Base-by-base conservation (phyloP, 1,140 invertebrate species). In the Melitaea cinxia region DNA sequence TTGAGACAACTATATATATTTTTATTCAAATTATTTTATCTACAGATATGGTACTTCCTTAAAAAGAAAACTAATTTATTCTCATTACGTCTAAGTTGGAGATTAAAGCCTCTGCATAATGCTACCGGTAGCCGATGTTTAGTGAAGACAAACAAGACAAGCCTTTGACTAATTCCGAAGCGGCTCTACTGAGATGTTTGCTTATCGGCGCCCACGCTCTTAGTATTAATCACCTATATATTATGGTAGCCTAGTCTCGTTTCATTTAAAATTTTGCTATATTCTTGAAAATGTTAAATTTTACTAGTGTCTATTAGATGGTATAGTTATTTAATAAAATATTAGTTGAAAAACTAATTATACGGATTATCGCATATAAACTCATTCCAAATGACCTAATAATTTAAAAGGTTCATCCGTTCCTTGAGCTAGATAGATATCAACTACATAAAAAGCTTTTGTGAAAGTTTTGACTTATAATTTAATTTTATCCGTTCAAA, bases 81-180 rank as follows among this genome's bases (percentile, higher is more conserved):
- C 21, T n/a, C 10, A 47, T n/a, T n/a, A 12, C 19, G 12, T 7
- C 42, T 23, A 49, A 45, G n/a, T 17, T 12, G 12, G 10, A 64
- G 23, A 23, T 37, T 33, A 50, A 62, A 42, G n/a, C n/a, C 37
- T 42, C 37, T 9, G 15, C 10, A 42, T 2, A 45, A 45, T 10
- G 2, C 42, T 12, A 47, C 57, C 68, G 63, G 68, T 65, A 70
- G 68, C 59, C 57, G 39, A 12, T 19, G 45, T 70, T 65, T 70
- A 53, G 52, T 65, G 35, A 58, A 45, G 33, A 49, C 58, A 70
- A 70, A 70, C 62, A 70, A 28, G 39, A 47, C 26, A 39, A n/a
- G n/a, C 45, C 63, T 65, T 70, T 65, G 58, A 70, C 68, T 70
- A 70, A 70, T 65, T 70, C 53, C 68, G 63, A 53, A 15, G 58